phyloP scores from a whole-genome alignment of 2,888 invertebrate genomes.

The Temnothorax ravouxi region DNA sequence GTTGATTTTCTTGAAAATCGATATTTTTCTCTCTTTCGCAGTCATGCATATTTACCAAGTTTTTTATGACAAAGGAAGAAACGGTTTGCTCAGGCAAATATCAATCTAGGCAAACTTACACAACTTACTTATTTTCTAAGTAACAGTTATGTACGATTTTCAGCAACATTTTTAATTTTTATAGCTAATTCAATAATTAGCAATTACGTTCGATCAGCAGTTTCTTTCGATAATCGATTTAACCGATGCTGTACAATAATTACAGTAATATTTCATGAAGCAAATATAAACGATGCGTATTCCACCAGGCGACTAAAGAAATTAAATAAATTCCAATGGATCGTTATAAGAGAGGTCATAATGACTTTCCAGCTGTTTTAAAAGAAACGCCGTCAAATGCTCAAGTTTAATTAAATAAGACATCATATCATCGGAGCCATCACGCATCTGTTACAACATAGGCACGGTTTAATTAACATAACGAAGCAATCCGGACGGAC shows the following conservation, averaged over 20 bases:
- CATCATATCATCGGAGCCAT: slow-evolving; percentile 18
- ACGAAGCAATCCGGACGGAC: slow-evolving; percentile 36
- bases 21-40: slow-evolving; percentile 12
- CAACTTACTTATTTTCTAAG: neutral
- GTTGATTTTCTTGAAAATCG: slow-evolving; percentile 42
- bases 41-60: neutral
- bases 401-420: slow-evolving; percentile 22
- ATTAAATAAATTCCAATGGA: neutral
- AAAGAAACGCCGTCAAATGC: neutral
- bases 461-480: slow-evolving; percentile 41
- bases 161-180: neutral
- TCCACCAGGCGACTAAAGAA: neutral
- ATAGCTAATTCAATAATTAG: neutral
- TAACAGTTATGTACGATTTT: neutral
- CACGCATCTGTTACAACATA: slow-evolving; percentile 34
- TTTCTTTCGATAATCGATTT: neutral
- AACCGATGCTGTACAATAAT: neutral
- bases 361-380: neutral
- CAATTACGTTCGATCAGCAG: neutral
- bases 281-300: neutral
- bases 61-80: neutral
- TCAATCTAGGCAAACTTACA: neutral
- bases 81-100: neutral
- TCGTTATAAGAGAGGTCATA: neutral
- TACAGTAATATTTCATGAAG: neutral